These are phyloP conservation scores for Macrobrachium nipponense DNA, from an alignment of 1,140 invertebrate genomes.

Conservation along the genomic window DNA sequence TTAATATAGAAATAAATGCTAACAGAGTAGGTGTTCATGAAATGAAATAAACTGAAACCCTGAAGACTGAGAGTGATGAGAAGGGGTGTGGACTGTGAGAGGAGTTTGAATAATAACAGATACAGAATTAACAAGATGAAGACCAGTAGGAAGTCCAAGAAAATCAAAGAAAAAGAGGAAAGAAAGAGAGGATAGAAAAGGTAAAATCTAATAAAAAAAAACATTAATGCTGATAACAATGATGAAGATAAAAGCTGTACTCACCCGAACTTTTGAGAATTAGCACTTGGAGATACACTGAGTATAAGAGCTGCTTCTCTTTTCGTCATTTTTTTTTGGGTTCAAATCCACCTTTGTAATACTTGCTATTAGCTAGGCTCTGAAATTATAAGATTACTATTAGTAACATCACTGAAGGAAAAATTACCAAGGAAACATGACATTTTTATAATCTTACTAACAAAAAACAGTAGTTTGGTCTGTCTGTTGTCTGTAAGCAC, in stretches of 20 bases:
- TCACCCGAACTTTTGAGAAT: slow-evolving; percentile 80
- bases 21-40: too few species aligned
- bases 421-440: not conserved
- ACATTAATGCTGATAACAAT: not conserved
- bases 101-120: too few species aligned
- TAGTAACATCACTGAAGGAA: not conserved
- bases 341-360: slow-evolving; percentile 98
- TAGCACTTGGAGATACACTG: slow-evolving; percentile 87
- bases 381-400: slow-evolving; percentile 8
- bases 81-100: too few species aligned
- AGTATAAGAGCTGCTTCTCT: slow-evolving; percentile 93
- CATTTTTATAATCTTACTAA: too few species aligned
- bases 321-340: slow-evolving; percentile 93
- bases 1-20: too few species aligned
- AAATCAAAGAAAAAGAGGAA: too few species aligned
- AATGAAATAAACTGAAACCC: too few species aligned
- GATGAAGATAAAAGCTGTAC: not conserved
- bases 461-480: too few species aligned
- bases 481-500: too few species aligned
- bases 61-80: too few species aligned
- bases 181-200: not conserved
- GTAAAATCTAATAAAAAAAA: not conserved
- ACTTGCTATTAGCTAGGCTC: slow-evolving; percentile 85
- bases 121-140: too few species aligned
- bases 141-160: too few species aligned